Conservation (phyloP, 1,140 invertebrate genomes). For the Bombus terrestris region DNA sequence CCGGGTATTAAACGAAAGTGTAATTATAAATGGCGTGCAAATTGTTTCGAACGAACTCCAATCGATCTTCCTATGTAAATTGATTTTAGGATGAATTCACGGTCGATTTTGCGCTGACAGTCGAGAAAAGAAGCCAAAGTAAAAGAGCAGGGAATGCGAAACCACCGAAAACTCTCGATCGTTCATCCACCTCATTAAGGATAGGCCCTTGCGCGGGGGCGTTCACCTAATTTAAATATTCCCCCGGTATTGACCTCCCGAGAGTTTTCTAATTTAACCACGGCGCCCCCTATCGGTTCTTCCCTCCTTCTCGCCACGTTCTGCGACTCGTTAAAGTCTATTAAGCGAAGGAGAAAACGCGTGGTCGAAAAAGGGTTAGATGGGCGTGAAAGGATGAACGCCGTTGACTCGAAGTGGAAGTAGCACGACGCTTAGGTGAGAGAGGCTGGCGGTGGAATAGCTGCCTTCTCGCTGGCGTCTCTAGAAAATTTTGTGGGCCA, state of each 20-base stretch:
- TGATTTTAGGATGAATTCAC: background rate
- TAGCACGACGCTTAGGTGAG: background rate
- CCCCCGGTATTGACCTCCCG: constrained; percentile 29
- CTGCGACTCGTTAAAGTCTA: constrained; percentile 61
- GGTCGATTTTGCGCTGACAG: constrained; percentile 31
- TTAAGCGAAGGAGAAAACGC: constrained; percentile 53
- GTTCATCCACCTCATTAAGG: constrained; percentile 64
- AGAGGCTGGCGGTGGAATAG: constrained; percentile 17
- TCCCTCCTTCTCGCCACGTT: constrained; percentile 7
- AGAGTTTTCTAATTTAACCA: constrained; percentile 70
- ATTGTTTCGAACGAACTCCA: background rate
- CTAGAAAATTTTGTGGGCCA: constrained; percentile 45
- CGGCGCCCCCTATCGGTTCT: constrained; percentile 45
- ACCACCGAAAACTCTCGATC: constrained; percentile 63
- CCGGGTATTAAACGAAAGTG: background rate
- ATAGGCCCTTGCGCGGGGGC: constrained; percentile 39
- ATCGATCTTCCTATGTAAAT: background rate
- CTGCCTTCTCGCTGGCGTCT: background rate
- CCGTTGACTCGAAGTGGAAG: background rate
- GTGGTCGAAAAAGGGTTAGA: background rate
- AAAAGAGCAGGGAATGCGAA: background rate
- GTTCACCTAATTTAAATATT: constrained; percentile 67
- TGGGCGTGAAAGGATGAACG: too few relatives aligned
- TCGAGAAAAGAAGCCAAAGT: background rate
- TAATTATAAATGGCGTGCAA: background rate